phyloP scores from a whole-genome alignment of 2,888 invertebrate species.

The Copidosoma aretas region DNA sequence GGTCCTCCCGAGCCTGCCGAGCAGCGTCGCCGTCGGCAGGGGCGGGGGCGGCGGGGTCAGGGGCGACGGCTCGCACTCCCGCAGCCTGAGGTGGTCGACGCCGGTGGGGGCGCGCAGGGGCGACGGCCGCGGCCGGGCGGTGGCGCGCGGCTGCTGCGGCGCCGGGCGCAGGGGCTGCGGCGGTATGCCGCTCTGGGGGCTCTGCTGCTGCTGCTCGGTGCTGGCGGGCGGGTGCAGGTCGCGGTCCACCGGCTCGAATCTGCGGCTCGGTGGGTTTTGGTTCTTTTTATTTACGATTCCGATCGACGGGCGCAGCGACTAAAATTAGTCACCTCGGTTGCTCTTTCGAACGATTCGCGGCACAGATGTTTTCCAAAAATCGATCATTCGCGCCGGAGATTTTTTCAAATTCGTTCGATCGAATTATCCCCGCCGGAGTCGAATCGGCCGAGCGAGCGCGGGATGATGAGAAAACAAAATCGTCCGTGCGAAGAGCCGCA shows the following conservation, averaged over 20 bases:
- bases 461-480: too few species aligned
- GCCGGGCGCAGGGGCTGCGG: conserved; percentile 73
- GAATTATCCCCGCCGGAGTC: too few species aligned
- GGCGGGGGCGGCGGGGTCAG: conserved; percentile 55
- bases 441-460: too few species aligned
- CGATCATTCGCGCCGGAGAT: too few species aligned
- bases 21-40: conserved; percentile 27
- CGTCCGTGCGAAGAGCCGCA: too few species aligned
- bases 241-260: conserved; percentile 59
- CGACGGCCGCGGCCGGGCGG: conserved; percentile 56
- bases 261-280: too few species aligned
- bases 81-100: conserved; percentile 53
- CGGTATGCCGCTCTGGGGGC: conserved; percentile 62
- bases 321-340: too few species aligned
- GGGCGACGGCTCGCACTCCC: conserved; percentile 54
- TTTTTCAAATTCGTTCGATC: too few species aligned
- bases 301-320: too few species aligned
- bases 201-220: conserved; percentile 8
- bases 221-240: conserved; percentile 57
- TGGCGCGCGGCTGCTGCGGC: conserved; percentile 61
- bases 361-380: too few species aligned
- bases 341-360: too few species aligned
- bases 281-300: too few species aligned
- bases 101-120: conserved; percentile 54
- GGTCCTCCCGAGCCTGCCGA: conserved; percentile 17